Conservation (phyloP, 1,140 invertebrate species). For the Eurosta solidaginis region DNA sequence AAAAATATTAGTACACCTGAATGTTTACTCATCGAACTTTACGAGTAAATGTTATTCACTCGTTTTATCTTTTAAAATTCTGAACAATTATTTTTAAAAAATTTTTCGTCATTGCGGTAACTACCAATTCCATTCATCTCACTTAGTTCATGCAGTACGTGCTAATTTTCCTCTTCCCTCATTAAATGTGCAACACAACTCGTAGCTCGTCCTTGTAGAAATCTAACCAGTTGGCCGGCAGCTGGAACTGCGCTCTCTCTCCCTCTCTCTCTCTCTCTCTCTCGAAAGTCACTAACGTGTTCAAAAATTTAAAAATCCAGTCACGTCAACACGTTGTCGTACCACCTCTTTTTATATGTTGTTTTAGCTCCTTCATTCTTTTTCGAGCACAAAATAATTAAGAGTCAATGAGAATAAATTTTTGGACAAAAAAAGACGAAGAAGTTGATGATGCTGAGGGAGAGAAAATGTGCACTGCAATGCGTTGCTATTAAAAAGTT, state of each 20-base stretch:
- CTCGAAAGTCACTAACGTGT: not conserved
- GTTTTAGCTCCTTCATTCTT: not conserved
- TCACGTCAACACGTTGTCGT: conserved; percentile 18
- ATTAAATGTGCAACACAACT: conserved; percentile 16
- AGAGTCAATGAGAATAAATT: conserved; percentile 15
- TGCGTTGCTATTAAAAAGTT: not conserved
- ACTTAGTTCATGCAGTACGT: not conserved
- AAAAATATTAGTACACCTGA: too few relatives aligned
- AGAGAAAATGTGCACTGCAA: not conserved
- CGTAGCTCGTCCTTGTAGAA: not conserved
- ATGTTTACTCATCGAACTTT: too few relatives aligned
- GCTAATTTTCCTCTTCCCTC: not conserved
- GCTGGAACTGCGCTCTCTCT: too few relatives aligned
- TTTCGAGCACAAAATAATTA: conserved; percentile 12
- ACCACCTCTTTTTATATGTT: not conserved
- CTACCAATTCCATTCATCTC: not conserved
- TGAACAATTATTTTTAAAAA: too few relatives aligned
- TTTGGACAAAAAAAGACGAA: not conserved
- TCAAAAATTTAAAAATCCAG: conserved; percentile 20
- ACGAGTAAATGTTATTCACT: too few relatives aligned
- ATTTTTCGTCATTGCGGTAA: too few relatives aligned
- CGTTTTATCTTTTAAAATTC: too few relatives aligned
- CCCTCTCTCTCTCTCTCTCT: too few relatives aligned
- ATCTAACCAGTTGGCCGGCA: not conserved
- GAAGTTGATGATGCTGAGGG: too few relatives aligned